A percentile compares a stretch with the other conserved stretches of the same genome.
Evolutionary conservation across 1,140 invertebrate species (phyloP).

Genomic region (Bombus turneri): DNA sequence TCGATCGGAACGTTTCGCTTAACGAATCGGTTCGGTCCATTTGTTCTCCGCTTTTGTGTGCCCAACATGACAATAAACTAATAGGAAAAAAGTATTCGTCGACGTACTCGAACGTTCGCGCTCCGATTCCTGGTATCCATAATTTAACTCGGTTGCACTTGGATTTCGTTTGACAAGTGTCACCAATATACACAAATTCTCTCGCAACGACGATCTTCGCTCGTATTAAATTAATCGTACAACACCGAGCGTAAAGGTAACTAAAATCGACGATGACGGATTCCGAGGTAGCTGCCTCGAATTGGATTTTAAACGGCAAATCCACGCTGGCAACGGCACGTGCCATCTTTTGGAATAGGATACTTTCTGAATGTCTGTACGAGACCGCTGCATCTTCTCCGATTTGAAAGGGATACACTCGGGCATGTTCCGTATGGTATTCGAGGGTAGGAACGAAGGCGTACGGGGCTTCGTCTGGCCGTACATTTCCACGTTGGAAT

Average conservation of each 20-base stretch:
- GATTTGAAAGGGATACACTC: slow-evolving; percentile 44
- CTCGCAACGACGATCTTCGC: background rate
- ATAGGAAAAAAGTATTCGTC: slow-evolving; percentile 18
- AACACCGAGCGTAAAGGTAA: background rate
- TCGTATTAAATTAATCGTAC: background rate
- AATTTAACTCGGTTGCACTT: slow-evolving; percentile 24
- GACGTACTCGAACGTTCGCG: slow-evolving; percentile 15
- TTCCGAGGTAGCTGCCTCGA: background rate
- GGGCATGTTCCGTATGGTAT: slow-evolving; percentile 43
- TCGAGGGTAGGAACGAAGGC: background rate
- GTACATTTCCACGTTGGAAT: slow-evolving; percentile 47
- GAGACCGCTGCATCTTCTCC: slow-evolving; percentile 27
- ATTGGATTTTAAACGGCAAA: slow-evolving; percentile 44
- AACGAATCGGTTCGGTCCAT: background rate
- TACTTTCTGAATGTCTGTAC: slow-evolving; percentile 35
- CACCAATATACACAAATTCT: background rate
- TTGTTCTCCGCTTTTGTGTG: background rate
- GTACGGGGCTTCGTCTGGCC: background rate
- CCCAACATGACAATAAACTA: background rate
- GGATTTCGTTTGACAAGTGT: slow-evolving; percentile 20
- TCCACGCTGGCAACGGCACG: slow-evolving; percentile 24
- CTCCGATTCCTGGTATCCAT: slow-evolving; percentile 23
- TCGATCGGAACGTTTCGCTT: background rate
- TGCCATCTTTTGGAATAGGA: slow-evolving; percentile 32
- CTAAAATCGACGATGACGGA: too few species aligned